These are phyloP conservation scores for Taeniopygia guttata DNA, from an alignment of 2,797 vertebrate species.

Conservation along the genomic window DNA sequence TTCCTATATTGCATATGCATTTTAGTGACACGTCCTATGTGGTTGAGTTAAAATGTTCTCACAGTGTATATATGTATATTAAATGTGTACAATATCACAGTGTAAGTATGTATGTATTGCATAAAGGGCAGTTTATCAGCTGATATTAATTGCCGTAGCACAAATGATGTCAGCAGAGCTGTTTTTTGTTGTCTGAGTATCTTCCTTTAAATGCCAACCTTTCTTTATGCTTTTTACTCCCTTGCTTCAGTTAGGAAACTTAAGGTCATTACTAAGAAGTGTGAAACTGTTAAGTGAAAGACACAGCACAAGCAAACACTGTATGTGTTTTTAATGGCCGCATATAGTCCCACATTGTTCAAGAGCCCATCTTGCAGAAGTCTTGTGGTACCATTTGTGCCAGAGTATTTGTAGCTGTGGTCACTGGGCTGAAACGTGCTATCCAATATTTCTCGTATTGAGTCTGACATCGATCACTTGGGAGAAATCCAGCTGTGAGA, in stretches of 20 bases:
- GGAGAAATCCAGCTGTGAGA: not conserved
- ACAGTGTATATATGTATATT: not conserved
- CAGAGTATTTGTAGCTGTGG: not conserved
- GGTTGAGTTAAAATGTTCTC: not conserved
- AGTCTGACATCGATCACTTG: not conserved
- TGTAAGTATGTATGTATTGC: not conserved
- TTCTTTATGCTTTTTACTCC: not conserved
- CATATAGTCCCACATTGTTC: not conserved
- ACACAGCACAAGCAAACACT: accelerated
- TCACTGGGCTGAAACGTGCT: not conserved
- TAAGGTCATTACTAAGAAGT: not conserved
- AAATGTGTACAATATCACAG: not conserved
- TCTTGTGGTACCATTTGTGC: not conserved
- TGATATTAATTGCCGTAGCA: not conserved
- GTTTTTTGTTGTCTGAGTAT: not conserved
- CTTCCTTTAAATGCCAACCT: not conserved
- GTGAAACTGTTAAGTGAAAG: not conserved
- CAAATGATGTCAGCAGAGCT: not conserved
- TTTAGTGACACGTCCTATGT: not conserved
- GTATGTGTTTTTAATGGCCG: not conserved
- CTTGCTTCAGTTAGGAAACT: not conserved
- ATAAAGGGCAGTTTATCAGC: not conserved
- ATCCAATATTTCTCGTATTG: not conserved
- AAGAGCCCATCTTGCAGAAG: not conserved
- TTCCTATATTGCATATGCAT: not conserved